Base-by-base conservation (phyloP, 2,888 invertebrate species). In the Teinopalpus imperialis region DNA sequence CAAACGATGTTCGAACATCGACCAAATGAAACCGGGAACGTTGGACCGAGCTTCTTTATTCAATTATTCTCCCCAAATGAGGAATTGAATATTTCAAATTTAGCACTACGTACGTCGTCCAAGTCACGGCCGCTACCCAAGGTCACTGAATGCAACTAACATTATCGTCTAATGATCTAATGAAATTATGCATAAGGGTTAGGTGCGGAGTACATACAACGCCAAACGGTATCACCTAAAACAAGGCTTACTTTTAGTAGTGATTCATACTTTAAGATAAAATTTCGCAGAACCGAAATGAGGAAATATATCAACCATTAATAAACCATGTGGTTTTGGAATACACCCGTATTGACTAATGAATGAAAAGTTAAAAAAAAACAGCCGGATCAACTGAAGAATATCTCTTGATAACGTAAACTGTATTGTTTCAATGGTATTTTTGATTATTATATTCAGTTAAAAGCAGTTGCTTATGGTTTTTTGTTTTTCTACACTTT, bases 161-260 rank as follows among this genome's bases (percentile, higher is more conserved):
- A 68, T 70, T 69, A 71, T 72, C 48, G 30, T 69, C 74, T 75
- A 69, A 70, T 71, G 63, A 80, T 75, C 69, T 65, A 72, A 71
- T 69, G 66, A 65, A 80, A 81, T 80, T 79, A 79, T 80, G 74
- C 74, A 79, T 69, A 70, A 71, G 53, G 54, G 31, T 24, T 62
- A 9, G 18, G 16, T 14, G 7, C 3, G 14, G 14, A 29, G n/a
- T n/a, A 29, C 27, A 27, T n/a, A 3, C n/a, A n/a, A n/a, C n/a
- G n/a, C n/a, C n/a, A n/a, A n/a, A n/a, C n/a, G n/a, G n/a, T n/a
- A n/a, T n/a, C n/a, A n/a, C n/a, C n/a, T n/a, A n/a, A n/a, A n/a
- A n/a, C n/a, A n/a, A n/a, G n/a, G n/a, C n/a, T n/a, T n/a, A n/a
- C n/a, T n/a, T n/a, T n/a, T n/a, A n/a, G n/a, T n/a, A n/a, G n/a